A percentile compares a stretch with the other conserved stretches of the same genome.
These are phyloP conservation scores for Euleptes europaea DNA, from an alignment of 2,113 vertebrate genomes.

Conservation along the genomic window DNA sequence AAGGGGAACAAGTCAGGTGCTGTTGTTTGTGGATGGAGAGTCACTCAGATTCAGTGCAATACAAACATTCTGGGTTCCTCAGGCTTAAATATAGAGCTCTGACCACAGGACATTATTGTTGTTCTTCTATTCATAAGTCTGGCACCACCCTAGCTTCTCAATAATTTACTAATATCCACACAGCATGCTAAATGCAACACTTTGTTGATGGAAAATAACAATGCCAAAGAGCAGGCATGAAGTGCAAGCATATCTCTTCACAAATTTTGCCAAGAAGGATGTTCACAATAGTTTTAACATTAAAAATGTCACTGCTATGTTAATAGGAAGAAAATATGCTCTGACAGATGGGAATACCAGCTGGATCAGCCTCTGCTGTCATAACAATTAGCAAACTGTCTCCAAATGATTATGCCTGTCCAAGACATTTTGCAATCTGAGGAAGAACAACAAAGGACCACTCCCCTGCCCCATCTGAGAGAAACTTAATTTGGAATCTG, in stretches of 20 bases:
- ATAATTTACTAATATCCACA: background rate
- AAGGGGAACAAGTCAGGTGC: background rate
- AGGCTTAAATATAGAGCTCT: background rate
- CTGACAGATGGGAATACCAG: background rate
- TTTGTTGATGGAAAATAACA: background rate
- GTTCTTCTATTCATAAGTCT: background rate
- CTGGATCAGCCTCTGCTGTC: background rate
- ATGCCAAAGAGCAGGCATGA: background rate
- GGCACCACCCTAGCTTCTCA: background rate
- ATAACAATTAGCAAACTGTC: background rate
- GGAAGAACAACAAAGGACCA: background rate
- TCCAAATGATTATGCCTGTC: background rate
- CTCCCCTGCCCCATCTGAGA: background rate
- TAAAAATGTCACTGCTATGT: background rate
- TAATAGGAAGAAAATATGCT: background rate
- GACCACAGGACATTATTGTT: background rate
- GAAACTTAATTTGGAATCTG: background rate
- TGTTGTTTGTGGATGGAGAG: background rate
- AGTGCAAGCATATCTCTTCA: accelerated
- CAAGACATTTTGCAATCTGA: background rate
- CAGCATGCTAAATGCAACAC: background rate
- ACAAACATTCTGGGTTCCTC: background rate
- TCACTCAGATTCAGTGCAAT: background rate
- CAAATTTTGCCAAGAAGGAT: background rate
- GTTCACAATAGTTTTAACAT: background rate